These are phyloP conservation scores for Geotrypetes seraphini DNA, from an alignment of 2,797 vertebrate species.

Conservation along the genomic window DNA sequence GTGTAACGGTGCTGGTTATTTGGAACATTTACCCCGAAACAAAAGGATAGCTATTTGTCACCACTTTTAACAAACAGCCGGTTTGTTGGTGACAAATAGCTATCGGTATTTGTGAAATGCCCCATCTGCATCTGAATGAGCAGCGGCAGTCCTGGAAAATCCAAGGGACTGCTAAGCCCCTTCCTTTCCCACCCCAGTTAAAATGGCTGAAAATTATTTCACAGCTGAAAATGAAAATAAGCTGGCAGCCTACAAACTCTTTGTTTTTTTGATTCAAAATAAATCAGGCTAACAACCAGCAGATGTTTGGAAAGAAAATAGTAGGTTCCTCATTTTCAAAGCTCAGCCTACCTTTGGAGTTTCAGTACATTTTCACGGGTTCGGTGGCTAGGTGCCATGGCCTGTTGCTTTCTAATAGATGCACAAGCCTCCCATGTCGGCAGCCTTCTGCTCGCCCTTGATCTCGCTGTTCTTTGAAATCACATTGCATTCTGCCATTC, in stretches of 20 bases:
- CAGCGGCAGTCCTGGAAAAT: conserved; percentile 16
- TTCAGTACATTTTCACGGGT: conserved; percentile 23
- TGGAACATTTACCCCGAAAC: too few relatives aligned
- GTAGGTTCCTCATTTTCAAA: conserved; percentile 42
- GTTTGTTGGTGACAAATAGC: conserved; percentile 3
- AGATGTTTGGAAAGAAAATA: conserved; percentile 57
- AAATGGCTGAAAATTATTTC: conserved; percentile 34
- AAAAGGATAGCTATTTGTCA: conserved; percentile 15
- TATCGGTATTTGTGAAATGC: neutral
- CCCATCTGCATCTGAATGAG: conserved; percentile 23
- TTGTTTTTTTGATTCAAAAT: conserved; percentile 52
- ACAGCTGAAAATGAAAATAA: conserved; percentile 52
- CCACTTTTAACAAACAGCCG: too few relatives aligned
- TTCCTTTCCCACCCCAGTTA: conserved; percentile 19
- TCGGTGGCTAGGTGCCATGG: conserved; percentile 16
- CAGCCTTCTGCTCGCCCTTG: conserved; percentile 17
- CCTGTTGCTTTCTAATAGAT: conserved; percentile 2
- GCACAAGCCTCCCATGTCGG: neutral
- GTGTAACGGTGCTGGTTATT: too few relatives aligned
- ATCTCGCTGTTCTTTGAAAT: neutral
- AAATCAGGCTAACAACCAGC: conserved; percentile 54
- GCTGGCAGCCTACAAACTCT: conserved; percentile 35
- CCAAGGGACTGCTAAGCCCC: conserved; percentile 17
- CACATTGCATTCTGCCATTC: neutral
- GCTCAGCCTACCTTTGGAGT: conserved; percentile 25